Conservation (phyloP, 2,888 invertebrate species). For the Micoletzkya japonica region DNA sequence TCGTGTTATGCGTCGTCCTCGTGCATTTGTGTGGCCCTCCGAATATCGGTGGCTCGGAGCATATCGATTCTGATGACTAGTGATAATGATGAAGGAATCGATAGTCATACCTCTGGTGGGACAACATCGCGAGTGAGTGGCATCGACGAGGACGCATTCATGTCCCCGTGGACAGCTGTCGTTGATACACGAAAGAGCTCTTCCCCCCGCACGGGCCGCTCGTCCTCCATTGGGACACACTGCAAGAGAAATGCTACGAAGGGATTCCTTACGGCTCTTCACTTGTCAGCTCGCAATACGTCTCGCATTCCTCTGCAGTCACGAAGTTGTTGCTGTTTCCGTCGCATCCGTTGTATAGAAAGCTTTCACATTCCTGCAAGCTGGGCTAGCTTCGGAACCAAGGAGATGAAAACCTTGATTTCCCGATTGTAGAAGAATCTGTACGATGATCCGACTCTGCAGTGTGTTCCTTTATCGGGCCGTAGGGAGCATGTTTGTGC, state of each 20-base stretch:
- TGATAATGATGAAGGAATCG: neutral
- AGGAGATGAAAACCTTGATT: neutral
- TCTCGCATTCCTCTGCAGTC: constrained; percentile 45
- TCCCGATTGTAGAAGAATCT: constrained; percentile 26
- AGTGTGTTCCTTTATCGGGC: neutral
- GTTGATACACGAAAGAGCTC: constrained; percentile 34
- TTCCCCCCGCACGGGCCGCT: constrained; percentile 32
- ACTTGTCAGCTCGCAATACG: constrained; percentile 49
- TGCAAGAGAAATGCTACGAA: constrained; percentile 21
- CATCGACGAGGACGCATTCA: constrained; percentile 46
- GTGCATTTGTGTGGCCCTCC: constrained; percentile 14
- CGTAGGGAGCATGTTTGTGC: constrained; percentile 12
- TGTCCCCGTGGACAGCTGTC: constrained; percentile 46
- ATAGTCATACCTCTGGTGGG: constrained; percentile 49
- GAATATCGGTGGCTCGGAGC: constrained; percentile 12
- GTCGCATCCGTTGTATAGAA: constrained; percentile 49
- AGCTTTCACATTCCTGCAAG: constrained; percentile 44
- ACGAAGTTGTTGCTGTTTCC: constrained; percentile 56
- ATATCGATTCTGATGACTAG: constrained; percentile 1
- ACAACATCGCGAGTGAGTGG: constrained; percentile 45
- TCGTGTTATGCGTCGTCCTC: neutral
- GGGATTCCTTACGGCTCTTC: constrained; percentile 20
- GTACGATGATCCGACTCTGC: constrained; percentile 12
- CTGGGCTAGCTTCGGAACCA: neutral
- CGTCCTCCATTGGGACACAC: constrained; percentile 52